phyloP scores from a whole-genome alignment of 2,113 vertebrate genomes.

The Petroica traversi region DNA sequence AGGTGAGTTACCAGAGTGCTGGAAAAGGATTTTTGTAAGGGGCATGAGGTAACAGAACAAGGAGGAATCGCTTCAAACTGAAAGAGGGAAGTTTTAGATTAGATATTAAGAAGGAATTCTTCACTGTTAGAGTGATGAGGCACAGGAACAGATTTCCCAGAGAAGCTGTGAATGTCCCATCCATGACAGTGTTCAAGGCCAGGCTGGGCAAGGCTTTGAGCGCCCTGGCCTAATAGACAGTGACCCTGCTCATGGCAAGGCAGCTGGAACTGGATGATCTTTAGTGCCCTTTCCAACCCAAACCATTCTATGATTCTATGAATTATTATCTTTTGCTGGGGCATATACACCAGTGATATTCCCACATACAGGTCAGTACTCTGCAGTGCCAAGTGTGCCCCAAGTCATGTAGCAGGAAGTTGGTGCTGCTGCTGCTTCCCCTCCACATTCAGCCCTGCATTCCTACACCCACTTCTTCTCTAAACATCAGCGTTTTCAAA shows the following conservation, averaged over 20 bases:
- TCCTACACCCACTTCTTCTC: neutral
- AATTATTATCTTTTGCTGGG: neutral
- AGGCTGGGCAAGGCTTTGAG: neutral
- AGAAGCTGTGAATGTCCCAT: neutral
- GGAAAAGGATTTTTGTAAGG: neutral
- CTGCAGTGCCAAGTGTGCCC: neutral
- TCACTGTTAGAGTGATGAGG: neutral
- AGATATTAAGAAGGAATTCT: neutral
- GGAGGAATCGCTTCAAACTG: neutral
- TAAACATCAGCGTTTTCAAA: neutral
- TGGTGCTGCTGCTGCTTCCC: neutral
- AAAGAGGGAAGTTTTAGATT: neutral
- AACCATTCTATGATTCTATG: neutral
- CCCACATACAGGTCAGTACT: neutral
- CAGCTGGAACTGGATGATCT: neutral
- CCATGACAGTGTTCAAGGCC: neutral
- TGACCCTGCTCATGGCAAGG: neutral
- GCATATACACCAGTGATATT: neutral
- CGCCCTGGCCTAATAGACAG: neutral
- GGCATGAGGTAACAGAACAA: neutral
- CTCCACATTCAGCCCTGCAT: neutral
- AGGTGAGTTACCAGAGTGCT: neutral
- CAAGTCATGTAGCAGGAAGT: neutral
- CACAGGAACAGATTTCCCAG: neutral
- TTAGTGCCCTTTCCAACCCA: neutral